Evolutionary conservation across 30 jellyfish, hydroid and myxozoan genomes (phyloP), one percentile per base, ranked within the genome.

Genomic region (Nemopilema nomurai): DNA sequence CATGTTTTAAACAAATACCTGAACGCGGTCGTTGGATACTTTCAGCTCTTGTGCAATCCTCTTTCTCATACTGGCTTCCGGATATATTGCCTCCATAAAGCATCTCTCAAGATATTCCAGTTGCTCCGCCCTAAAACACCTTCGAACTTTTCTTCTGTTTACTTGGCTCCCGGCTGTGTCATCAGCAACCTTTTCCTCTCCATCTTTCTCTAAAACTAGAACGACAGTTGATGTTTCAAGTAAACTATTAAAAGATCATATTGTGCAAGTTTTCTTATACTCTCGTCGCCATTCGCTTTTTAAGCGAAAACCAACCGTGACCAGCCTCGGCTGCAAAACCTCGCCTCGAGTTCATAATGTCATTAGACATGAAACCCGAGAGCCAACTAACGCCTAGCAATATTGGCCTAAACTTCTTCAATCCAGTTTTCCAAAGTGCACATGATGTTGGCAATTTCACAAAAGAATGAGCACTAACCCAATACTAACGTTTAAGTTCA

Each of bases 101-200:
- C 91, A 83, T 31, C 91, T 83, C 64, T 83, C 91, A 16, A 83
- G 49, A 32, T 70, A 83, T 28, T 83, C 91, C 23, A 83, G 80
- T 62, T 83, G 91, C 75, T 83, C 91, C 20, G 91, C 86, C 6
- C 91, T 51, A 41, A 83, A 83, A 57, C 91, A 83, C 27, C 91
- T 25, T 57, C 91, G 57, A 25, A 83, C 51, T 31, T 83, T 83
- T 23, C 91, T 32, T n/a, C 86, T 67, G 80, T 57, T 31, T 4
- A 71, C 27, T 4, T 53, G 91, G 41, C 27, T 69, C 7, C 79
- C 68, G 21, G 91, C n/a, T 21, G 64, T 9, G 26, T 41, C 81
- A 20, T 66, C 63, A 0, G 82, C 31, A 26, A 41, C 89, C 25
- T 49, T 51, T 68, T 62, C 32, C 63, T 64, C 88, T 3, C 18